phyloP scores from a whole-genome alignment of 1,140 invertebrate species.

The Drusus annulatus region DNA sequence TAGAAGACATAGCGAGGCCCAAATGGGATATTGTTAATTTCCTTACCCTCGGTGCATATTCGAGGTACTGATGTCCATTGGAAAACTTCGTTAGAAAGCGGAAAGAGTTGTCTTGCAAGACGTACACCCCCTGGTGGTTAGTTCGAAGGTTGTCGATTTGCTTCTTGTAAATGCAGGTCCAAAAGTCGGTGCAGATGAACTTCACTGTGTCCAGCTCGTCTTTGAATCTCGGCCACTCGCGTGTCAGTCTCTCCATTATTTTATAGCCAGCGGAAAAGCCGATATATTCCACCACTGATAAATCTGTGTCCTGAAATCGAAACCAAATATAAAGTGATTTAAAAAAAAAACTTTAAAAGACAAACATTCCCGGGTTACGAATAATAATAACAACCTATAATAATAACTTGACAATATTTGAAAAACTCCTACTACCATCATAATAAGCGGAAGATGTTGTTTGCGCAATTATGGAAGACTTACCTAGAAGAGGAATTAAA shows the following conservation, averaged over 20 bases:
- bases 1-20: no score
- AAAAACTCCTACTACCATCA: no score
- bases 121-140: conserved; percentile 98
- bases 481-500: no score
- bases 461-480: no score
- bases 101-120: conserved; percentile 97
- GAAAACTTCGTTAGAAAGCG: conserved; percentile 91
- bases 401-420: no score
- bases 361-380: no score
- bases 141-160: conserved; percentile 99
- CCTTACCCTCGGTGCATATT: conserved; percentile 86
- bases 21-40: no score
- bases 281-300: conserved; percentile 91
- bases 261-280: conserved; percentile 94
- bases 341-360: no score
- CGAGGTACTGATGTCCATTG: conserved; percentile 91
- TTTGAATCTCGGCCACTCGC: conserved; percentile 94
- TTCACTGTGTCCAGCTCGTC: conserved; percentile 99
- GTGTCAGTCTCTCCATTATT: conserved; percentile 93
- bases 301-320: conserved; percentile 81
- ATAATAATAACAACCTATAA: no score
- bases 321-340: no score
- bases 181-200: conserved; percentile 99
- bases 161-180: conserved; percentile 96
- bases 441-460: no score